These are phyloP conservation scores for Pithecia hirsuta DNA, from an alignment of 2,797 vertebrate species.

Conservation along the genomic window DNA sequence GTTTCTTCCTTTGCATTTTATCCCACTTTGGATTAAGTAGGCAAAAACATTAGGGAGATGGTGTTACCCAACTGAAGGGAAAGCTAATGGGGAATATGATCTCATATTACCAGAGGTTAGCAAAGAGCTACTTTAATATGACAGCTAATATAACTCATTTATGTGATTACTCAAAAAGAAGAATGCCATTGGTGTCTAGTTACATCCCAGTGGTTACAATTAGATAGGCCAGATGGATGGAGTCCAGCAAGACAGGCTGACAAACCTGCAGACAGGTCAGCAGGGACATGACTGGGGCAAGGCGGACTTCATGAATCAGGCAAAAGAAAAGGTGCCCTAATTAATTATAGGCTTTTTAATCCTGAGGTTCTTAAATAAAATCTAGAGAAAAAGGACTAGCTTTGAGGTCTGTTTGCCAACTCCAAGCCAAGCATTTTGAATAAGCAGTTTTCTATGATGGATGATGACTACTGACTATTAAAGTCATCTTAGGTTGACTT, in stretches of 20 bases:
- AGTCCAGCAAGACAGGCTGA: conserved; percentile 66
- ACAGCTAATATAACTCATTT: conserved; percentile 81
- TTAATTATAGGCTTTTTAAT: conserved; percentile 46
- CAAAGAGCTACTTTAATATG: conserved; percentile 79
- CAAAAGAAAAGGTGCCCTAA: conserved; percentile 45
- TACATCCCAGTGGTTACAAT: conserved; percentile 77
- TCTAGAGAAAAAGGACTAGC: conserved; percentile 10
- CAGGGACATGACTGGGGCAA: conserved; percentile 51
- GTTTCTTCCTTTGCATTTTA: conserved; percentile 30
- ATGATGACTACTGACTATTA: conserved; percentile 43
- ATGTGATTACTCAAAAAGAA: conserved; percentile 77
- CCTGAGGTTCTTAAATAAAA: conserved; percentile 39
- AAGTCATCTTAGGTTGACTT: conserved; percentile 53
- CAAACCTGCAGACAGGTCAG: conserved; percentile 67
- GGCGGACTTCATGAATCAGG: conserved; percentile 54
- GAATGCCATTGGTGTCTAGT: conserved; percentile 75
- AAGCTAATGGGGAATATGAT: conserved; percentile 57
- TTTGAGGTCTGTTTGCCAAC: conserved; percentile 38
- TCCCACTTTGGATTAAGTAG: neutral
- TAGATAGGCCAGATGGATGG: conserved; percentile 78
- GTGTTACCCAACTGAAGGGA: conserved; percentile 58
- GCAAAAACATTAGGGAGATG: conserved; percentile 48
- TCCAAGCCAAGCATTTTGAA: conserved; percentile 59
- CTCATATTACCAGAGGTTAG: conserved; percentile 80
- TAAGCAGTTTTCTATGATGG: conserved; percentile 29